Evolutionary conservation across 2,888 invertebrate species (phyloP).

Genomic region (Nipponacmea schrenckii): DNA sequence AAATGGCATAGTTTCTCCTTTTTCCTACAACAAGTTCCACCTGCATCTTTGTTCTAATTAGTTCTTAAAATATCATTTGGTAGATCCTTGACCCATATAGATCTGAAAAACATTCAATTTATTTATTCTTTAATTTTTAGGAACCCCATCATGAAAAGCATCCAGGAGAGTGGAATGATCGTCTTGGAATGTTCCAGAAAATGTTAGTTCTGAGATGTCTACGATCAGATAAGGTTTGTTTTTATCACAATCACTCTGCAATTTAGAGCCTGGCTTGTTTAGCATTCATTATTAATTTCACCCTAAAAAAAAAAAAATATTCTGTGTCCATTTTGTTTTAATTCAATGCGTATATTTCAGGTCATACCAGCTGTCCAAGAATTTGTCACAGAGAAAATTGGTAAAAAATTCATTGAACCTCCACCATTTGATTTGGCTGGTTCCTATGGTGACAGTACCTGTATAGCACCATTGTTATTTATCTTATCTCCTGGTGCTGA

Average conservation of each 20-base stretch:
- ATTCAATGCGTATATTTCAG: conserved; percentile 32
- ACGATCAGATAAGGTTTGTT: conserved; percentile 68
- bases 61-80: too few species aligned
- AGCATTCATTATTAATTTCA: too few species aligned
- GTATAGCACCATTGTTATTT: conserved; percentile 68
- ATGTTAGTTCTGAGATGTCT: conserved; percentile 68
- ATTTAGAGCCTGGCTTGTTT: background rate
- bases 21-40: too few species aligned
- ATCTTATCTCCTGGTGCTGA: conserved; percentile 69
- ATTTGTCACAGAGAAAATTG: conserved; percentile 68
- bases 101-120: too few species aligned
- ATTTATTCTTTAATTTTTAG: conserved; percentile 32
- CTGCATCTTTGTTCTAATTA: too few species aligned
- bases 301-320: too few species aligned
- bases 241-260: background rate
- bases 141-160: conserved; percentile 60
- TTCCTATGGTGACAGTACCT: conserved; percentile 67
- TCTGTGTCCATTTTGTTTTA: background rate
- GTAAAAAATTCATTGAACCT: conserved; percentile 68
- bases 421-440: conserved; percentile 70
- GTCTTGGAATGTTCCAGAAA: conserved; percentile 64
- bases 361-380: conserved; percentile 67
- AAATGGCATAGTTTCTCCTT: too few species aligned
- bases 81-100: too few species aligned
- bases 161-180: conserved; percentile 67